Base-by-base conservation (phyloP, 2,888 invertebrate genomes). In the Cosmia pyralina region DNA sequence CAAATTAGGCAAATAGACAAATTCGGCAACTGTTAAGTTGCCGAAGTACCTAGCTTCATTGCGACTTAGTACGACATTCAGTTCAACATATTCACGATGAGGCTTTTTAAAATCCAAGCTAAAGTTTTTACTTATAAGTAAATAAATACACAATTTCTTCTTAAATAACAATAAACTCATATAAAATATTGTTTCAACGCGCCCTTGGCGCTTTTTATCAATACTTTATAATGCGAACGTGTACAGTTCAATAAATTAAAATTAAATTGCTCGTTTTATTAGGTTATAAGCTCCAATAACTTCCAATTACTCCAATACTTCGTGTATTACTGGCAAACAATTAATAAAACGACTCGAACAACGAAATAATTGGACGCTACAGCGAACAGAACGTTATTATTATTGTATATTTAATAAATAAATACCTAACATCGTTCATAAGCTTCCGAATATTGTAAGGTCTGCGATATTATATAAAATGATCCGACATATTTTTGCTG, bases 361-460 rank as follows among this genome's bases (percentile, higher is more conserved):
- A 44, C 6, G 11, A 48, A 44, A 44, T 59, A 64, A 79, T 81
- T 55, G 15, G 15, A 81, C 50, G 44, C 13, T 58, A 67, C 50
- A 48, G 22, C 22, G 13, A 41, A 41, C 46, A 64, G 15, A 60
- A 52, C 19, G 22, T 6, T 34, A 4, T 44, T 46, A 41, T 41
- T 57, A 34, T 48, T 77, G n/a, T 72, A 55, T 79, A 48, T 55
- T 48, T 46, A 19, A 28, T 74, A 17, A 59, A 67, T 68, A 48
- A 59, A 77, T 46, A n/a, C n/a, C n/a, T n/a, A 28, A 1, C 34
- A 59, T 22, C n/a, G 34, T 34, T 71, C 19, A 38, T 44, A 22
- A 11, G 13, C 8, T 64, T 44, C 6, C 28, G 44, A 72, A 55
- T 55, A 10, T 73, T 53, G 34, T 62, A 52, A 68, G 34, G n/a